Base-by-base conservation (phyloP, 2,797 vertebrate species). In the Odontamblyopus rebecca region DNA sequence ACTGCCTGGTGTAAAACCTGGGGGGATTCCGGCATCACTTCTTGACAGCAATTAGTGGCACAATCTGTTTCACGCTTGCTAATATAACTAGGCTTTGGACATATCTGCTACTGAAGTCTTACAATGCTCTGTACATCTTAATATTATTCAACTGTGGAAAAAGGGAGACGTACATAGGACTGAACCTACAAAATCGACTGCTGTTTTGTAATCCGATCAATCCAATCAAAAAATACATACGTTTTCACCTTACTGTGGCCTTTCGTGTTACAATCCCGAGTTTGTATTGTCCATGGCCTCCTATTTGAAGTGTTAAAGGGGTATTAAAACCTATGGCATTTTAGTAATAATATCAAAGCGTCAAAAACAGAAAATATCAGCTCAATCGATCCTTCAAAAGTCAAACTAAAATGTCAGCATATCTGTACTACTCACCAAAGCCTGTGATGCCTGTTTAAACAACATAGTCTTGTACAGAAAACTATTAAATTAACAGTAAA, bases 211-310 rank as follows among this genome's bases (percentile, higher is more conserved):
- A 89, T 83, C 86, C 88, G 83, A 89, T 79, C 77, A 88, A 85
- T 89, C 87, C 90, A 91, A 89, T 82, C 86, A 81, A 85, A 73
- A 84, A 76, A 80, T 80, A 93, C 93, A 91, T 93, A 90, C 88
- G 93, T 93, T 90, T 94, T 96, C 93, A 96, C 93, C 94, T 95
- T 94, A 94, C 93, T 93, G 96, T 98, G 97, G 96, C 96, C 97
- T 98, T 97, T 92, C 85, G 89, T 94, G 93, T 96, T 88, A 96
- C 92, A 93, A 95, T 94, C 92, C 86, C 83, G 93, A 94, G 92
- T 92, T 94, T 84, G 75, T 90, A 93, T 89, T 90, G 91, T 94
- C 93, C 89, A 86, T 91, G 86, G 84, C 89, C 91, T 92, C 86
- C 84, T 89, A 90, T 87, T 80, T 83, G 82, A 88, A 86, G 85